A percentile compares a stretch with the other conserved stretches of the same genome.
phyloP scores from a whole-genome alignment of 2,113 vertebrate species.

The Choloepus hoffmanni region DNA sequence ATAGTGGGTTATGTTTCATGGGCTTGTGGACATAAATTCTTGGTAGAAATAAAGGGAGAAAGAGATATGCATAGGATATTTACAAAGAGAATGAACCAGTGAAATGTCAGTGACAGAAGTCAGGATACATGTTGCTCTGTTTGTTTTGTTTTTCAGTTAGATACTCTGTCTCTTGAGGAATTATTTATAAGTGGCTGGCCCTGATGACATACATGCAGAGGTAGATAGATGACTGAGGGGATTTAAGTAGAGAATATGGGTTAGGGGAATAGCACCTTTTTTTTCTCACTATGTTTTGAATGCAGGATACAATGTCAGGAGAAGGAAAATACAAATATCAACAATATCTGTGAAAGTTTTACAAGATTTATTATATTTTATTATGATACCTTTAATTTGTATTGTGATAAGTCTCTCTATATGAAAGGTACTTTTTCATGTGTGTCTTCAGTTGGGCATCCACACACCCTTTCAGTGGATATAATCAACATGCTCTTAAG shows the following conservation, averaged over 20 bases:
- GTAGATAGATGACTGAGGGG: neutral
- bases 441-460: neutral
- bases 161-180: neutral
- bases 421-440: neutral
- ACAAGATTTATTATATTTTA: neutral
- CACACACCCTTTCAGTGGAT: neutral
- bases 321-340: neutral
- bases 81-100: neutral
- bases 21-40: neutral
- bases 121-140: neutral
- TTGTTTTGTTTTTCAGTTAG: neutral
- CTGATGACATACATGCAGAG: fast-evolving
- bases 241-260: neutral
- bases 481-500: neutral
- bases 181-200: neutral
- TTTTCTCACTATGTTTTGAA: neutral
- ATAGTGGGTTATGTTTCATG: neutral
- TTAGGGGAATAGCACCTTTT: neutral
- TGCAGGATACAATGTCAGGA: neutral
- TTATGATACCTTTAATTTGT: neutral
- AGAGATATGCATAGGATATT: neutral
- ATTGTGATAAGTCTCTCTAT: neutral
- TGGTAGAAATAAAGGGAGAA: neutral
- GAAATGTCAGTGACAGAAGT: neutral
- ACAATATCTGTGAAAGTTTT: neutral